phyloP scores from a whole-genome alignment of 2,888 invertebrate genomes.

The Spilarctia lutea region DNA sequence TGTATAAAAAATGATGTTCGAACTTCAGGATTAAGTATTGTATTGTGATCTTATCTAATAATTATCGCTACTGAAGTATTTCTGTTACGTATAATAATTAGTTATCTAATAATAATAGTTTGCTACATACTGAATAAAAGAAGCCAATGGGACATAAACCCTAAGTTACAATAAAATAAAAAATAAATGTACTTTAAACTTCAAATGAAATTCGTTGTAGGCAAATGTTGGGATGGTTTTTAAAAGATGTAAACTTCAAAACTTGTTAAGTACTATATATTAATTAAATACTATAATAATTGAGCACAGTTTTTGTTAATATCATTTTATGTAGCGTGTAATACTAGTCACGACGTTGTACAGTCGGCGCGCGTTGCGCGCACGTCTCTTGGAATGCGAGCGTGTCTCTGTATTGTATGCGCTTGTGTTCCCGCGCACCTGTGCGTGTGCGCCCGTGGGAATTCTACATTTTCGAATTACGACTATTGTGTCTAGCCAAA shows the following conservation, averaged over 20 bases:
- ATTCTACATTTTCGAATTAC: conserved; percentile 56
- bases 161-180: background rate
- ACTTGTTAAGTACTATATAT: too few species aligned
- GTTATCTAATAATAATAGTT: background rate
- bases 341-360: conserved; percentile 56
- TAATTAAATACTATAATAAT: too few species aligned
- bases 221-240: background rate
- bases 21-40: background rate
- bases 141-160: background rate
- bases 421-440: conserved; percentile 55
- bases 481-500: conserved; percentile 28
- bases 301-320: conserved; percentile 29
- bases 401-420: conserved; percentile 60
- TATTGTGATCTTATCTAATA: background rate
- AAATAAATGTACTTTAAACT: background rate
- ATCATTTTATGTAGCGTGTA: conserved; percentile 48
- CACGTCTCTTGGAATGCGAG: conserved; percentile 61
- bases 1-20: too few species aligned
- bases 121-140: background rate
- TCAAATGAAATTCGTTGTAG: background rate
- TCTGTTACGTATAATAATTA: background rate
- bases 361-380: conserved; percentile 35
- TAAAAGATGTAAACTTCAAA: too few species aligned
- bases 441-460: conserved; percentile 67
- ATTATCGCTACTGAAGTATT: background rate